These are phyloP conservation scores for Heliornis fulica DNA, from an alignment of 2,113 vertebrate genomes.

Conservation along the genomic window DNA sequence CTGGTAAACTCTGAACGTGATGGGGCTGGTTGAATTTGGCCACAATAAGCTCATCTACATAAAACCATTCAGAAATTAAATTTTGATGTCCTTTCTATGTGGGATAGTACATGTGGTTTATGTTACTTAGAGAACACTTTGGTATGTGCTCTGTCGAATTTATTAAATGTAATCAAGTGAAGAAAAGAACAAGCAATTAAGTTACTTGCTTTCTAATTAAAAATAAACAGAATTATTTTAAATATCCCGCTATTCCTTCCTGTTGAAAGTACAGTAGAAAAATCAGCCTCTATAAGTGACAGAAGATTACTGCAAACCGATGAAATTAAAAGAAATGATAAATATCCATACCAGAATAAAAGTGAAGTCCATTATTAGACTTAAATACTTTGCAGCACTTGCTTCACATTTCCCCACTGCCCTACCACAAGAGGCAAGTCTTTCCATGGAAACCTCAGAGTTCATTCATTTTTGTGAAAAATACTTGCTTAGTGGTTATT, in stretches of 20 bases:
- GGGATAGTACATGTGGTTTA: not conserved
- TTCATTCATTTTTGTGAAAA: conserved; percentile 7
- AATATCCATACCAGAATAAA: not conserved
- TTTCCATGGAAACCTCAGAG: not conserved
- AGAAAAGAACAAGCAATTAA: conserved; percentile 8
- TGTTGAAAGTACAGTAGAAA: not conserved
- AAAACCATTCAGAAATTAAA: not conserved
- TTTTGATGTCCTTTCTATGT: not conserved
- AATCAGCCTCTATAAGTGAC: not conserved
- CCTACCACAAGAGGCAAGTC: not conserved
- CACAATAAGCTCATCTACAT: not conserved
- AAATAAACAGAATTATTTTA: conserved; percentile 29
- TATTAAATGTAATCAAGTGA: conserved; percentile 5
- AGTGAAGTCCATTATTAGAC: not conserved
- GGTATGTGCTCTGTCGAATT: not conserved
- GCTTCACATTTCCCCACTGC: not conserved
- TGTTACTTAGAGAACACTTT: not conserved
- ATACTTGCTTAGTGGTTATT: not conserved
- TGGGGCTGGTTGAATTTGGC: not conserved
- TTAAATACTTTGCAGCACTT: not conserved
- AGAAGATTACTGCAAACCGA: not conserved
- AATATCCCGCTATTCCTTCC: not conserved
- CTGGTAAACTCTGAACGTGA: not conserved
- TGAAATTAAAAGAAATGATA: not conserved
- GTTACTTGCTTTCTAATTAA: conserved; percentile 27